Evolutionary conservation across 2,113 vertebrate species (phyloP).

Genomic region (Illadopsis cleaveri): DNA sequence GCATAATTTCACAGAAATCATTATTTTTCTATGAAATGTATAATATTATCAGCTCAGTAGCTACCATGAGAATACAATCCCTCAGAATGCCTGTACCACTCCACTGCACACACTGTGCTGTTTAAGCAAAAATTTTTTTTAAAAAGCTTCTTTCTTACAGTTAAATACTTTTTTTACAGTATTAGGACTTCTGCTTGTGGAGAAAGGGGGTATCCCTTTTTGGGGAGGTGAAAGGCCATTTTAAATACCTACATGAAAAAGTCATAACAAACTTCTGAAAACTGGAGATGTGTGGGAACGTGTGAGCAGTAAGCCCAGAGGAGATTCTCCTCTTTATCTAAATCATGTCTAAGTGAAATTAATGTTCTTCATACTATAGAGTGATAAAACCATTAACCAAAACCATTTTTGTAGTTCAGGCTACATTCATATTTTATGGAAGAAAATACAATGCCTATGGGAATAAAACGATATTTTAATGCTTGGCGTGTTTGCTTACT

Average conservation of each 20-base stretch:
- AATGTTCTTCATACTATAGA: neutral
- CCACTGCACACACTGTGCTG: rapidly evolving
- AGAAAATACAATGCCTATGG: neutral
- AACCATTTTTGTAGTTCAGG: neutral
- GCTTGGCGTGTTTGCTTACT: slow-evolving; percentile 38
- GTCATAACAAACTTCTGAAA: neutral
- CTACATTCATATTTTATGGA: slow-evolving; percentile 38
- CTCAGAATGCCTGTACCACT: neutral
- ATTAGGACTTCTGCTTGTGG: neutral
- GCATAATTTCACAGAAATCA: neutral
- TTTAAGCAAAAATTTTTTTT: neutral
- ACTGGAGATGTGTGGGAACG: rapidly evolving
- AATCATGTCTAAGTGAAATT: neutral
- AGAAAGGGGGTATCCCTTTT: neutral
- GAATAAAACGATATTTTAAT: slow-evolving; percentile 42
- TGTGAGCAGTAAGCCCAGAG: neutral
- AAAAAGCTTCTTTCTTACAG: neutral
- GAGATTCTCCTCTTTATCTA: neutral
- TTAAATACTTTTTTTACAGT: neutral
- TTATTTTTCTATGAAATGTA: neutral
- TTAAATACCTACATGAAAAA: neutral
- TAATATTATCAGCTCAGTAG: neutral
- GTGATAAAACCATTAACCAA: neutral
- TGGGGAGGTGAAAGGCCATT: neutral
- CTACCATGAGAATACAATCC: neutral